Percentiles rank a stretch among this genome's conserved stretches.
phyloP scores from a whole-genome alignment of 2,888 invertebrate species.

The Autographa gamma region DNA sequence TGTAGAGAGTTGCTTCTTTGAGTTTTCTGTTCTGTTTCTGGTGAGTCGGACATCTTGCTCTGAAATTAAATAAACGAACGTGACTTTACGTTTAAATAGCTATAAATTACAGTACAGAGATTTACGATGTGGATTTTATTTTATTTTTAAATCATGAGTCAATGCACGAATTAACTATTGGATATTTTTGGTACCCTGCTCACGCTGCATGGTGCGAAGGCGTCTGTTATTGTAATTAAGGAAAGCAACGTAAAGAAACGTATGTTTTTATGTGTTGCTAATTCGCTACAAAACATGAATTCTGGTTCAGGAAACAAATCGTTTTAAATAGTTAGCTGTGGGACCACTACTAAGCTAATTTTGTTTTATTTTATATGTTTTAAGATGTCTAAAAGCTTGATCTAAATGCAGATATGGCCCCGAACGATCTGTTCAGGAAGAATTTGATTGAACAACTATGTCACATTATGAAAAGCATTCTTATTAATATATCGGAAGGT shows the following conservation, averaged over 20 bases:
- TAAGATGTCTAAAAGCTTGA: too few species aligned
- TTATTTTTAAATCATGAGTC: conserved; percentile 5
- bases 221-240: conserved; percentile 25
- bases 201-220: conserved; percentile 12
- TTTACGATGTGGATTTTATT: conserved; percentile 7
- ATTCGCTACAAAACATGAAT: neutral
- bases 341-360: too few species aligned
- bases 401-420: too few species aligned
- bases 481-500: neutral
- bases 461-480: too few species aligned
- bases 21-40: conserved; percentile 66
- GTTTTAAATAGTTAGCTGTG: neutral
- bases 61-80: conserved; percentile 65
- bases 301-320: neutral
- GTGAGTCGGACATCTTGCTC: conserved; percentile 77
- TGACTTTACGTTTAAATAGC: conserved; percentile 1
- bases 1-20: conserved; percentile 70
- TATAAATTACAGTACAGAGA: neutral
- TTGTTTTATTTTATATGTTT: too few species aligned
- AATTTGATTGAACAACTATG: neutral
- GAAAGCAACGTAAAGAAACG: conserved; percentile 14
- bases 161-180: conserved; percentile 3
- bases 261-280: neutral
- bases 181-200: conserved; percentile 15
- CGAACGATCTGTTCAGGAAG: too few species aligned